Conservation (phyloP, 1,140 invertebrate genomes). For the Macrobrachium rosenbergii region DNA sequence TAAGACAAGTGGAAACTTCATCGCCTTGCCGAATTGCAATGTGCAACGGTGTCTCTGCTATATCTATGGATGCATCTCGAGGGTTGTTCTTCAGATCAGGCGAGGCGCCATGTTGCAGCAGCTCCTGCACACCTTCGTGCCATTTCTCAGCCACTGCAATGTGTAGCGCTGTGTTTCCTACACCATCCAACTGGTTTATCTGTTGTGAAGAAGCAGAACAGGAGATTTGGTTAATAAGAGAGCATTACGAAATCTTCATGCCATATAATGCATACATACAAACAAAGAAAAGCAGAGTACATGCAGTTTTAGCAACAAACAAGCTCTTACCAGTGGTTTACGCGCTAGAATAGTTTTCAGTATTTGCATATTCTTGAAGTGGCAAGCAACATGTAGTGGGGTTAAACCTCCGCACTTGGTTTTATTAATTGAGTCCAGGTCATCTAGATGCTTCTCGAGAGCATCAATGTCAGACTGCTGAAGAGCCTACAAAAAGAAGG, state of each 20-base stretch:
- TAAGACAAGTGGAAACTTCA: background rate
- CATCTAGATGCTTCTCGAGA: background rate
- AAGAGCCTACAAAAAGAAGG: background rate
- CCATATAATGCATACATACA: too few species aligned
- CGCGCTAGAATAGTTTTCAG: constrained; percentile 7
- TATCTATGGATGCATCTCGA: background rate
- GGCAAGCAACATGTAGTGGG: constrained; percentile 12
- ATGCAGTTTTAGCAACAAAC: background rate
- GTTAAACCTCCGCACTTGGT: background rate
- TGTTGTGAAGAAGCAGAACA: background rate
- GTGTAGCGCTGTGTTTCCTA: background rate
- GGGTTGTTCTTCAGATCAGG: background rate
- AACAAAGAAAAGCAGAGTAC: too few species aligned
- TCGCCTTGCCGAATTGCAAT: constrained; percentile 17
- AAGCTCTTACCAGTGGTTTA: background rate
- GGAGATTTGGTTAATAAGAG: background rate
- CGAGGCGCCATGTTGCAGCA: background rate
- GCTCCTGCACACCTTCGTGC: background rate
- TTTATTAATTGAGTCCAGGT: background rate
- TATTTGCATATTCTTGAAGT: background rate
- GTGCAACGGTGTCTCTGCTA: constrained; percentile 1
- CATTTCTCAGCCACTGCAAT: background rate
- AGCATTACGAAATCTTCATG: background rate
- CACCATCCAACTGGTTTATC: background rate
- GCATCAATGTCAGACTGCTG: constrained; percentile 20